Evolutionary conservation across 2,113 vertebrate genomes (phyloP), one percentile per base, ranked within the genome.

Genomic region (Elachura formosa): DNA sequence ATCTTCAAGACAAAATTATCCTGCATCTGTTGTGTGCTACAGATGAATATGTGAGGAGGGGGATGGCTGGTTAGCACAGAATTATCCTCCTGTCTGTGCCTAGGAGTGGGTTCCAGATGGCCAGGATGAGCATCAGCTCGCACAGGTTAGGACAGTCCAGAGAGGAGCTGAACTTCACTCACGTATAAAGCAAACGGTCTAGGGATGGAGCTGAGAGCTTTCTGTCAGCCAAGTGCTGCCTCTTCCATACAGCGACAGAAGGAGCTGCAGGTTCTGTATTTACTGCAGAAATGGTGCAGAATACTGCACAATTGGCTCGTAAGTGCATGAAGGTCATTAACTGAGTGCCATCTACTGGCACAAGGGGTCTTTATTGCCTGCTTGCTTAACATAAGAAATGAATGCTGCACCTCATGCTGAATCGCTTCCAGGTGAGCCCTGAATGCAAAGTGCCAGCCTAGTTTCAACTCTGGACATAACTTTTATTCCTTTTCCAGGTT

Each of bases 261-360:
- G 12, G 58, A 45, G 8, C 29, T 38, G 33, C 33, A 21, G 16
- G 25, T 23, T 80, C 51, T 45, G 0, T 33, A 25, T 36, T 48
- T 73, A 13, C 75, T 33, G 36, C 33, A 58, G 51, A 56, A 84
- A 36, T 34, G 5, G 2, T 51, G 17, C 25, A 6, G 29, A 61
- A 61, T 75, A 46, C 54, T 61, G 77, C 29, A 61, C n/a, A 61
- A 75, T 19, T 14, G 31, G 28, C 36, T 79, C 16, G 3, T 20
- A 10, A n/a, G 10, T 31, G 22, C 21, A 25, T 34, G 40, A 52
- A 55, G 78, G 85, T 93, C 87, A 88, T 83, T 80, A 79, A 48
- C 17, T 3, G 82, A 94, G 61, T 91, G 90, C 82, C 75, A 88
- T 88, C 95, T 84, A n/a, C 94, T 54, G 85, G 75, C 55, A 58